Evolutionary conservation across 2,797 vertebrate genomes (phyloP), one percentile per base, ranked within the genome.

Genomic region (Picus viridis): DNA sequence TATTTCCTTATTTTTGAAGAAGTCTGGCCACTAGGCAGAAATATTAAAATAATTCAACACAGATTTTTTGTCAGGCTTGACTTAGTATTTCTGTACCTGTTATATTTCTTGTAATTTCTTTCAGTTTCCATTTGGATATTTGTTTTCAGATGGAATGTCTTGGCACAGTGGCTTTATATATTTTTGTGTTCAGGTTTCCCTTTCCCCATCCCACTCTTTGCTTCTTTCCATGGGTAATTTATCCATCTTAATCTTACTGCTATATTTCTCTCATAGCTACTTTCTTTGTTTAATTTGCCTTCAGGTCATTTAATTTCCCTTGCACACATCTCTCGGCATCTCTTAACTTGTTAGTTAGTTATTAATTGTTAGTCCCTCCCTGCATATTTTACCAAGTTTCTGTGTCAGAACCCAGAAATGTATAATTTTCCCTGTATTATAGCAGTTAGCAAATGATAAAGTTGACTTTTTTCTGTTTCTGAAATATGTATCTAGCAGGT

Each of bases 391-490:
- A 58, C 49, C 56, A 72, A 64, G 24, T 24, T 92, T 83, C 36
- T 61, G 12, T 22, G 41, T 49, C 41, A 29, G 45, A 43, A 34
- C 13, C 26, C 75, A 65, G 61, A 51, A 58, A 26, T 23, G 29
- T 29, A 6, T 29, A 27, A 16, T 6, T 70, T 87, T 54, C 77
- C 75, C 57, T 58, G 2, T 84, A 71, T 70, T 83, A 10, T 70
- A 84, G 53, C 41, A 69, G 53, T 5, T 63, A 88, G 43, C 27
- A 92, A 78, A 90, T 68, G 10, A 54, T 54, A 83, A 82, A 76
- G 41, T 59, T 81, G 57, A 71, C 57, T 69, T 69, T 97, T 80
- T 75, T 76, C 13, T 4, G 10, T 39, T 94, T 95, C 94, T 89
- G 81, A 93, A 62, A 92, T 92, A 58, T 16, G 2, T 85, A 22